A percentile compares a stretch with the other conserved stretches of the same genome.
phyloP scores from a whole-genome alignment of 2,113 vertebrate genomes.

The Tauraco erythrolophus region DNA sequence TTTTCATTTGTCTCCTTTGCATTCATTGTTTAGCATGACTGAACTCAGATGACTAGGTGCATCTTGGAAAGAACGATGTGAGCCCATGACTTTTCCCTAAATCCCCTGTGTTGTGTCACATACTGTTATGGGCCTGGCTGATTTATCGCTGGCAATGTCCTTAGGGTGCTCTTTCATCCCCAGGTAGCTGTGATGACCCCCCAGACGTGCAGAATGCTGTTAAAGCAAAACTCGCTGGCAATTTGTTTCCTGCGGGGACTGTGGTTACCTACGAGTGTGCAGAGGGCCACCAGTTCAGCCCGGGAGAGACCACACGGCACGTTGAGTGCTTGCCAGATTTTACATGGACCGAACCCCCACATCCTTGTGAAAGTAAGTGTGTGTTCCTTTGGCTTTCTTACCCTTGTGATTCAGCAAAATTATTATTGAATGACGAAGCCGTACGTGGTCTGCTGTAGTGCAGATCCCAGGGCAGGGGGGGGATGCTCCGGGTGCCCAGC shows the following conservation, averaged over 20 bases:
- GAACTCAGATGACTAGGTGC: fast-evolving
- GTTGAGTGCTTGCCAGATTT: not conserved
- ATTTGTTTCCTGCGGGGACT: conserved; percentile 10
- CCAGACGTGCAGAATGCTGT: not conserved
- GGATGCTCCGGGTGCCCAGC: not conserved
- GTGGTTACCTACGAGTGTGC: not conserved
- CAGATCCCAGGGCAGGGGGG: not conserved
- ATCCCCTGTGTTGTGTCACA: not conserved
- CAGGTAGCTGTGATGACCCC: conserved; percentile 48
- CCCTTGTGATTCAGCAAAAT: fast-evolving
- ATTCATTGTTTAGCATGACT: not conserved
- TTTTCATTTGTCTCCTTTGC: not conserved
- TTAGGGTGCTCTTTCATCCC: not conserved
- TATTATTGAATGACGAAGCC: fast-evolving
- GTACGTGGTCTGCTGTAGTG: fast-evolving
- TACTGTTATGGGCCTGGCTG: fast-evolving
- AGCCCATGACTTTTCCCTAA: fast-evolving
- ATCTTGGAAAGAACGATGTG: fast-evolving
- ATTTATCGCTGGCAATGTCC: fast-evolving
- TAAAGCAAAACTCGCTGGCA: not conserved
- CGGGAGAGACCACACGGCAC: fast-evolving
- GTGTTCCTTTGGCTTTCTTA: fast-evolving
- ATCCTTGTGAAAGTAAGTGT: not conserved
- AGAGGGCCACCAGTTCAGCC: not conserved
- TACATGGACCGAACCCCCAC: not conserved